Conservation (phyloP, 53 echinoderm and acorn worm species). For the Paelopatides confundens region DNA sequence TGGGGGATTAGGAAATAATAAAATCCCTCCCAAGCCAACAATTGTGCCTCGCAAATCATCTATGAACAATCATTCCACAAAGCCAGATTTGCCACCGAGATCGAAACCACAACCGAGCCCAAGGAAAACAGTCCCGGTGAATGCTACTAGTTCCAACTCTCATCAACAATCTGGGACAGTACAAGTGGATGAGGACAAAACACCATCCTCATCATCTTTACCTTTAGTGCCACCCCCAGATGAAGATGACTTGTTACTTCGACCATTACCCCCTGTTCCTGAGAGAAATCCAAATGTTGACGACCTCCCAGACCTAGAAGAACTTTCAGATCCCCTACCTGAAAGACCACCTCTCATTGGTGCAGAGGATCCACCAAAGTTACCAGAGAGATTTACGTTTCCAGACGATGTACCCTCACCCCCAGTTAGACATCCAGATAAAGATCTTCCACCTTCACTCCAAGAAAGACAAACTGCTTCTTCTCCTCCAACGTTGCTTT, state of each 20-base stretch:
- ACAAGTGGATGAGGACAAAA: not conserved
- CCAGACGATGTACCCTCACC: not conserved
- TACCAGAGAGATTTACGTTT: not conserved
- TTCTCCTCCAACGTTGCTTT: not conserved
- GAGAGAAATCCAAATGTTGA: not conserved
- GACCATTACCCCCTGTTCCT: conserved; percentile 35
- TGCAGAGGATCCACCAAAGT: conserved; percentile 27
- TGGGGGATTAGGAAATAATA: conserved; percentile 32
- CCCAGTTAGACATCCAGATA: not conserved
- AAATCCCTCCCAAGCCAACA: not conserved
- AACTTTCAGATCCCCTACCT: not conserved
- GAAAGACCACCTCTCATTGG: not conserved
- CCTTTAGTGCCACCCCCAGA: not conserved
- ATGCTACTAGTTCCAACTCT: not conserved
- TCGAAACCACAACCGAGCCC: not conserved
- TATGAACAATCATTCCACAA: not conserved
- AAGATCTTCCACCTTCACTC: not conserved
- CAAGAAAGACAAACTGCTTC: not conserved
- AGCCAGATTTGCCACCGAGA: conserved; percentile 14
- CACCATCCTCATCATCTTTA: not conserved
- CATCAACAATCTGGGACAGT: not conserved
- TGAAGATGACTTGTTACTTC: conserved; percentile 5
- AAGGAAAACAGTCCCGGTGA: not conserved
- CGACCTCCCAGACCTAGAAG: not conserved
- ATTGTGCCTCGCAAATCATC: conserved; percentile 2